A percentile compares a stretch with the other conserved stretches of the same genome.
These are phyloP conservation scores for Acomys russatus DNA, from an alignment of 2,797 vertebrate species.

Conservation along the genomic window DNA sequence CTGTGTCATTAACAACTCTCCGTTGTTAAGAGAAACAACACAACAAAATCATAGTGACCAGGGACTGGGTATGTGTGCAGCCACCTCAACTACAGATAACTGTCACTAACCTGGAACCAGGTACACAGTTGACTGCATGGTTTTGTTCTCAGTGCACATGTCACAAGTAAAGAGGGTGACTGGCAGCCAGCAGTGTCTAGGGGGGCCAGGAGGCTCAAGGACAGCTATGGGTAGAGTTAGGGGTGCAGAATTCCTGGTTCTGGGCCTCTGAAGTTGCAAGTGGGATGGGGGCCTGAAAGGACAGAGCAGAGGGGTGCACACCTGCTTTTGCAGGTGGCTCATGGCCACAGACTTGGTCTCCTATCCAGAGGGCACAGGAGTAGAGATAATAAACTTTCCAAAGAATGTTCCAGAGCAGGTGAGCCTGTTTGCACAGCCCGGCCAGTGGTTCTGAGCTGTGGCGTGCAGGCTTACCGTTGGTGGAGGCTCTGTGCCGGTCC, in stretches of 20 bases:
- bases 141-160: constrained; percentile 82
- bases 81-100: constrained; percentile 83
- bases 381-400: constrained; percentile 18
- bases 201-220: not conserved
- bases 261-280: constrained; percentile 53
- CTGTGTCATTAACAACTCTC: constrained; percentile 82
- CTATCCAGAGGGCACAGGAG: constrained; percentile 18
- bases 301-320: constrained; percentile 72
- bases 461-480: not conserved
- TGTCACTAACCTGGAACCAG: constrained; percentile 83
- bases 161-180: constrained; percentile 85
- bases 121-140: constrained; percentile 73
- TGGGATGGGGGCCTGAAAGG: constrained; percentile 16
- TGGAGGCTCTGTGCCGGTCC: not conserved
- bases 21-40: constrained; percentile 66
- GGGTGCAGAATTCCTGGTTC: constrained; percentile 80
- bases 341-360: constrained; percentile 56
- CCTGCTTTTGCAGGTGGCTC: constrained; percentile 52
- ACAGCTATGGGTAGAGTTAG: constrained; percentile 58
- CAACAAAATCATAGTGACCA: constrained; percentile 43
- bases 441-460: not conserved
- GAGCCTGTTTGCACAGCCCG: not conserved
- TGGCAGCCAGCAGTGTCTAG: constrained; percentile 83
- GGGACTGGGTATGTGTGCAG: constrained; percentile 85
- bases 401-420: not conserved